These are phyloP conservation scores for Notamacropus eugenii DNA, from an alignment of 2,797 vertebrate genomes.

Conservation along the genomic window DNA sequence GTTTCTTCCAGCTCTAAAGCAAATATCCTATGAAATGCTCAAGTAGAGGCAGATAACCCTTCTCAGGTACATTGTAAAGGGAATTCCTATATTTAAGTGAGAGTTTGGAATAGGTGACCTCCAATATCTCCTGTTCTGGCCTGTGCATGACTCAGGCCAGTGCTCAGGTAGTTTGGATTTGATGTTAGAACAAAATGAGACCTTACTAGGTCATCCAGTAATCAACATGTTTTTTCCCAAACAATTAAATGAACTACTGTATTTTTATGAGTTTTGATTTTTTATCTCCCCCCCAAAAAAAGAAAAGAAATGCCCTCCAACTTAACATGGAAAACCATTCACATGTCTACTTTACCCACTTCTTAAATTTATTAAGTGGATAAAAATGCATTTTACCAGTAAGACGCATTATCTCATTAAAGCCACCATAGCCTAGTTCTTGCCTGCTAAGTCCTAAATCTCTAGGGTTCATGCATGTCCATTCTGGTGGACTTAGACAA, in stretches of 20 bases:
- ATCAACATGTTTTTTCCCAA: not conserved
- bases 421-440: conserved; percentile 99
- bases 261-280: not conserved
- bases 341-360: conserved; percentile 56
- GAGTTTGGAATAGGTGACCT: not conserved
- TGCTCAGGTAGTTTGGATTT: not conserved
- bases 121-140: not conserved
- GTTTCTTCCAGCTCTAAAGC: not conserved
- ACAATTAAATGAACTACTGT: not conserved
- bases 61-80: not conserved
- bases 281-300: not conserved
- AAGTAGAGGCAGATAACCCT: not conserved
- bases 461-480: conserved; percentile 95
- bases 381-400: conserved; percentile 82
- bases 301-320: not conserved
- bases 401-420: conserved; percentile 96
- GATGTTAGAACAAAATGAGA: not conserved
- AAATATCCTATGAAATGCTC: not conserved
- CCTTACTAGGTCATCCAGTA: not conserved
- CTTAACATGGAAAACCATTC: conserved; percentile 58
- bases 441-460: conserved; percentile 95
- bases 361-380: conserved; percentile 81
- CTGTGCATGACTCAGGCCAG: not conserved
- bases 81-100: not conserved
- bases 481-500: conserved; percentile 96